phyloP scores from a whole-genome alignment of 2,888 invertebrate species.

The Nomada fucata region DNA sequence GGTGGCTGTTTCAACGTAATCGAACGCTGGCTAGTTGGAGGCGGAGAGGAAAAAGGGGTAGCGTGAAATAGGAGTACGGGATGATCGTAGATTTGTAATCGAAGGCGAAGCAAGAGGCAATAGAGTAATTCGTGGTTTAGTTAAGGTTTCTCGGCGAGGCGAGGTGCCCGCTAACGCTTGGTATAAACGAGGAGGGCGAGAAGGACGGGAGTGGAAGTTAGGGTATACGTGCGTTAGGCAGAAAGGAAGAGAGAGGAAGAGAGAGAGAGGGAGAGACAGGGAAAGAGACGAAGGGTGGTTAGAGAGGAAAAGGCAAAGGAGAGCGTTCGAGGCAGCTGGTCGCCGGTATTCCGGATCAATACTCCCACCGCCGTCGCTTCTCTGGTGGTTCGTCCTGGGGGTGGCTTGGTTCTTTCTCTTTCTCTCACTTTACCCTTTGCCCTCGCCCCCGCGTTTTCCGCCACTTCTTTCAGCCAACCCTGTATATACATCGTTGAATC shows the following conservation, averaged over 20 bases:
- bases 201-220: background rate
- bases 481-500: conserved; percentile 18
- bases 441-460: conserved; percentile 33
- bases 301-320: conserved; percentile 68
- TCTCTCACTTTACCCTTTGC: conserved; percentile 36
- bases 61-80: conserved; percentile 27
- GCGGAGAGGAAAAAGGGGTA: background rate
- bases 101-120: conserved; percentile 37
- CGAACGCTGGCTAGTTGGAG: background rate
- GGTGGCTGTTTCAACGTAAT: conserved; percentile 22
- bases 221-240: background rate
- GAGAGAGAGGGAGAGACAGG: background rate
- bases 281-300: conserved; percentile 9
- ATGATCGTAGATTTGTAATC: conserved; percentile 42
- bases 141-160: conserved; percentile 28
- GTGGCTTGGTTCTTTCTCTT: conserved; percentile 46
- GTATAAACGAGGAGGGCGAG: conserved; percentile 6
- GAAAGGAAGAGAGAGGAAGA: background rate
- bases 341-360: conserved; percentile 83
- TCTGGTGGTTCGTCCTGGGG: conserved; percentile 66
- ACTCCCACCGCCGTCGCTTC: conserved; percentile 79
- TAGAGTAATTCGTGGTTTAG: conserved; percentile 53
- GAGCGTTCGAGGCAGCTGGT: conserved; percentile 77
- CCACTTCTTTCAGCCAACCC: conserved; percentile 2
- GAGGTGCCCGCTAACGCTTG: background rate